Base-by-base conservation (phyloP, 2,113 vertebrate genomes). In the Nannobrachium achirus region DNA sequence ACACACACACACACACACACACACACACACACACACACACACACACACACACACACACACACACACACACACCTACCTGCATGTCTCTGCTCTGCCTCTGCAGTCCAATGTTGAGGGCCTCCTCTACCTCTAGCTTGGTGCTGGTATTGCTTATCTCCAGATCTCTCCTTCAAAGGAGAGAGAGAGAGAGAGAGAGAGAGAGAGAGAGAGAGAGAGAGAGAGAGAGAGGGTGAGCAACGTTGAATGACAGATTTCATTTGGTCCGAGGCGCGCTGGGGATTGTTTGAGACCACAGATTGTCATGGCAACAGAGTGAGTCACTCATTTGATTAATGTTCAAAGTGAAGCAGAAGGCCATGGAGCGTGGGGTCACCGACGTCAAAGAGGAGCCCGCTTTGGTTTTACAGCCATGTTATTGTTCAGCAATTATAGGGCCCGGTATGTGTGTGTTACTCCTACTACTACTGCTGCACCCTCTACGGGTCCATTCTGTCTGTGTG, bases 81-180 rank as follows among this genome's bases (percentile, higher is more conserved):
- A 83, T 66, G 59, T 94, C 92, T 50, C 85, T 91, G 69, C 63
- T 91, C 70, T 84, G 92, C 73, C 79, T 89, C 82, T 93, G 89
- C 45, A 93, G 81, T 14, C 72, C 88, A n/a, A 78, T 70, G 73
- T 84, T 93, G 46, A 90, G 51, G 0, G 78, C 72, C 51, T 93
- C 91, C 56, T 93, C 91, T 5, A 84, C 91, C 59, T 94, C 90
- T 13, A 93, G 80, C 52, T 77, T 90, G 71, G 72, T 86, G 79
- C 60, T 89, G 59, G 84, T 82, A 53, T 55, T 85, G 78, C 39
- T 92, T 66, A 94, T 88, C 83, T 94, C 93, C 69, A 88, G 64
- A 45, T 94, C 92, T 82, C 85, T 93, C 89, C 93, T 94, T 46
- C 44, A 75, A 14, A 68, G n/a, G n/a, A 68, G n/a, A 76, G 0